Conservation (phyloP, 2,888 invertebrate genomes). For the Steinernema carpocapsae region DNA sequence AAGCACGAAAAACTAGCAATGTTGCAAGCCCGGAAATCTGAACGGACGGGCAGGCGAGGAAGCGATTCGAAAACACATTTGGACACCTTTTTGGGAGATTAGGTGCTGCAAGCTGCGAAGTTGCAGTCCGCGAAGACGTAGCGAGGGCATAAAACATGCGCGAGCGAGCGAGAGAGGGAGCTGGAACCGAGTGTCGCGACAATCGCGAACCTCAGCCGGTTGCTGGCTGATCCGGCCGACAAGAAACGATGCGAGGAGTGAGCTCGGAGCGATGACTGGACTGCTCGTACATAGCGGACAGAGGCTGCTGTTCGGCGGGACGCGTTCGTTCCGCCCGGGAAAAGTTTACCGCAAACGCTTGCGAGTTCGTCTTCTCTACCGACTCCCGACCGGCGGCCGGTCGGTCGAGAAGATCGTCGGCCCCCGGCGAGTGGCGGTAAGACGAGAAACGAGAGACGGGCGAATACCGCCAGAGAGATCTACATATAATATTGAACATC, state of each 20-base stretch:
- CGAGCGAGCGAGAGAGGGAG: not conserved
- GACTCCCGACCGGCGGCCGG: not conserved
- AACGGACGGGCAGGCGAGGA: no score
- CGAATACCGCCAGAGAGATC: constrained; percentile 3
- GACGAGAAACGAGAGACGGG: not conserved
- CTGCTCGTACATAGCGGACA: constrained; percentile 21
- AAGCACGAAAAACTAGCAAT: no score
- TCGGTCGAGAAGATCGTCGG: no score
- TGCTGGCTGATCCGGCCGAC: constrained; percentile 22
- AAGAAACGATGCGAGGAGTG: constrained; percentile 25
- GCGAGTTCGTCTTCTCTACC: constrained; percentile 8
- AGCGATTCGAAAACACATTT: not conserved
- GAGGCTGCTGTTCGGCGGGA: constrained; percentile 27
- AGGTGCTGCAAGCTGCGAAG: not conserved
- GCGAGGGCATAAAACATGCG: not conserved
- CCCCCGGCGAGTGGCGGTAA: constrained; percentile 16
- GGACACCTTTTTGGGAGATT: not conserved
- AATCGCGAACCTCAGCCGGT: constrained; percentile 24
- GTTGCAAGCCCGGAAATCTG: no score
- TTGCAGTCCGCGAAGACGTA: not conserved
- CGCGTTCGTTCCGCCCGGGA: constrained; percentile 25
- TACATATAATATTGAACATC: constrained; percentile 24
- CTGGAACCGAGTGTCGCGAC: not conserved
- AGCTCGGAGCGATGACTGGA: constrained; percentile 31
- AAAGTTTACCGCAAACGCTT: constrained; percentile 7